phyloP scores from a whole-genome alignment of 1,140 invertebrate genomes.

The Theocolax elegans region DNA sequence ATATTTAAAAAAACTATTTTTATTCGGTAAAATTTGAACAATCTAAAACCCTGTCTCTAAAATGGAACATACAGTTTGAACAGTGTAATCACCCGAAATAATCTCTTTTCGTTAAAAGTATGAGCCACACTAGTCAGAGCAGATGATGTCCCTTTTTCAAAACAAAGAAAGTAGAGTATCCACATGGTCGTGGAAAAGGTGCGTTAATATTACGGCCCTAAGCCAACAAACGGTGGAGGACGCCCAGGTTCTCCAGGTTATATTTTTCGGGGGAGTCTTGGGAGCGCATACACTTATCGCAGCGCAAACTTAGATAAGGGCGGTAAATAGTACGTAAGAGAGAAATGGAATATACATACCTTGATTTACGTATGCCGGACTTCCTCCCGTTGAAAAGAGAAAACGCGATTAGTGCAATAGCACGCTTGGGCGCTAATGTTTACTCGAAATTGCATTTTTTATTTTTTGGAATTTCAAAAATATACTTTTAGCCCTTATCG shows the following conservation, averaged over 20 bases:
- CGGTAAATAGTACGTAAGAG: constrained; percentile 61
- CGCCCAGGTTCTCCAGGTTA: neutral
- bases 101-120: too few species aligned
- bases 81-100: too few species aligned
- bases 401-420: neutral
- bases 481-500: neutral
- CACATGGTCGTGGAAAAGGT: neutral
- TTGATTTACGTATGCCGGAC: constrained; percentile 52
- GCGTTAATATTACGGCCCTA: constrained; percentile 11
- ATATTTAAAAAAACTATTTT: too few species aligned
- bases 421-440: neutral
- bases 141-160: too few species aligned
- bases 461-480: constrained; percentile 9
- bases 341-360: neutral
- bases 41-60: too few species aligned
- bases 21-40: too few species aligned
- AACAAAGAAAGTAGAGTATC: neutral
- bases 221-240: constrained; percentile 7
- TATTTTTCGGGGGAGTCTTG: neutral
- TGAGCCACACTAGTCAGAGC: too few species aligned
- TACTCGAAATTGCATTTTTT: constrained; percentile 9
- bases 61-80: too few species aligned
- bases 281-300: constrained; percentile 54
- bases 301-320: constrained; percentile 66
- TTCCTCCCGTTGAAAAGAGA: constrained; percentile 52